Evolutionary conservation across 2,888 invertebrate species (phyloP).

Genomic region (Meiosimyza platycephala): DNA sequence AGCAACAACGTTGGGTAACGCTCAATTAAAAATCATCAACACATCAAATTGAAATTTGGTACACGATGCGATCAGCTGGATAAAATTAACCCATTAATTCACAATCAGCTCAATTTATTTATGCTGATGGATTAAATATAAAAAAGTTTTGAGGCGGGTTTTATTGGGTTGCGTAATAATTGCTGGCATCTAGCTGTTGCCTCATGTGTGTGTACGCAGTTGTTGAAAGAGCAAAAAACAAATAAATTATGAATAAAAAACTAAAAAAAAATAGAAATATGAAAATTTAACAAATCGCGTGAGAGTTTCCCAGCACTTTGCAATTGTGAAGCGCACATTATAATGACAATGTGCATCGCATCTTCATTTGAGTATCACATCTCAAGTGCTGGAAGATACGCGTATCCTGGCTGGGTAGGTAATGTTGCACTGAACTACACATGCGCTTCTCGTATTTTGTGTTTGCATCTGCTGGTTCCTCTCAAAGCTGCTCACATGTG

Average conservation of each 20-base stretch:
- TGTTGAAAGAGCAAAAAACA: no score
- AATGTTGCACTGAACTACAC: not conserved
- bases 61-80: not conserved
- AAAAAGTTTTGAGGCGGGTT: no score
- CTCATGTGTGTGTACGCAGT: no score
- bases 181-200: no score
- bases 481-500: not conserved
- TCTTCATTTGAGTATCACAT: not conserved
- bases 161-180: no score
- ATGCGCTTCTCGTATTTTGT: not conserved
- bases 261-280: no score
- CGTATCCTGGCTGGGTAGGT: constrained; percentile 5
- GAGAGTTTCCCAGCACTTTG: constrained; percentile 30
- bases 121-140: no score
- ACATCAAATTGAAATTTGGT: constrained; percentile 15
- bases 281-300: constrained; percentile 1
- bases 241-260: no score
- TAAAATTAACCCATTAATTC: no score
- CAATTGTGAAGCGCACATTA: not conserved
- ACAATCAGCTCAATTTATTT: no score
- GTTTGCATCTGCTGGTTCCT: not conserved
- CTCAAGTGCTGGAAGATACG: constrained; percentile 15
- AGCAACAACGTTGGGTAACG: not conserved
- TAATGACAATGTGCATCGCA: not conserved
- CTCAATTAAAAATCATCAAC: constrained; percentile 16